Base-by-base conservation (phyloP, 2,113 vertebrate genomes). In the Tangachromis dhanisi region DNA sequence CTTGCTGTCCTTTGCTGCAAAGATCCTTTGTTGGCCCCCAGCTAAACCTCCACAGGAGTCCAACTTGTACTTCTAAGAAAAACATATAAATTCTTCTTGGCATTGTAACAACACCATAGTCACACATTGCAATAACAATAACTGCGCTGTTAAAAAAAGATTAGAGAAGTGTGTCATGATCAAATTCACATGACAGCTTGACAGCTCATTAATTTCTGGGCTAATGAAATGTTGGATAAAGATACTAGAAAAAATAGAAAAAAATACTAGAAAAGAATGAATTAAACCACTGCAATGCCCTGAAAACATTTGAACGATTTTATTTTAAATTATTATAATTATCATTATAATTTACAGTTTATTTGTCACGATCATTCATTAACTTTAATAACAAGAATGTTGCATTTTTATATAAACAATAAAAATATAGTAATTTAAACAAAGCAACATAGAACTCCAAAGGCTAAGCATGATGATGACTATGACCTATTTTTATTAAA, bases 141-240 rank as follows among this genome's bases (percentile, higher is more conserved):
- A 55, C 10, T 38, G 16, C 38, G 80, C 8, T 63, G 26, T 17
- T 53, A 35, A 90, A 88, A 90, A 86, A 63, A 89, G 61, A 81
- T 54, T 81, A 14, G 16, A 87, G 59, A 85, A 88, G 81, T 87
- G 17, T 88, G 88, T 84, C 84, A 92, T 40, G 68, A 79, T 59
- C 35, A 71, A 47, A 84, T 45, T 80, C 33, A 86, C 21, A 45
- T 82, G 33, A 86, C 78, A 85, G 26, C 31, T 55, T 92, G 91
- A 92, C 83, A 90, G 89, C 85, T 90, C 73, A 78, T 85, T 89
- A 89, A 89, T 17, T 89, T 19, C 45, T 55, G 55, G 19, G 31
- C 16, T 87, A 90, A 85, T 90, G 80, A 47, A 84, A 55, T 33
- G 40, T 83, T 17, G 45, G 29, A 24, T 54, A 53, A 71, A 71